These are phyloP conservation scores for Brachionus paranguensis DNA, from an alignment of 1,140 invertebrate species.

Conservation along the genomic window DNA sequence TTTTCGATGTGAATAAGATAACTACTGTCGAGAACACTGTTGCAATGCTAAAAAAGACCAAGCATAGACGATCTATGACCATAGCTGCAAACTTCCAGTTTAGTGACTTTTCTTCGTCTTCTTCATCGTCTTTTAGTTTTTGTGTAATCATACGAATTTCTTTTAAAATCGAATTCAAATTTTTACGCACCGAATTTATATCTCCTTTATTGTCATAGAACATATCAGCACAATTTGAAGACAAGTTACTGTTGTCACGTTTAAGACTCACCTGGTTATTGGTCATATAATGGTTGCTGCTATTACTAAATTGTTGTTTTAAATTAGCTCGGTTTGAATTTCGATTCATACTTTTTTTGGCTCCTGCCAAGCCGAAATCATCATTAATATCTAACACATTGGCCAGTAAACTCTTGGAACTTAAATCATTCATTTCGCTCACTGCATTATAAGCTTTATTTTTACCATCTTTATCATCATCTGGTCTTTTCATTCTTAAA, in stretches of 20 bases:
- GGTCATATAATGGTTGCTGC: background rate
- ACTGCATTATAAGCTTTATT: background rate
- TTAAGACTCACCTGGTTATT: constrained; percentile 13
- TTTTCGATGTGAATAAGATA: constrained; percentile 79
- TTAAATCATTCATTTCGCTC: background rate
- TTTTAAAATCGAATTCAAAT: constrained; percentile 85
- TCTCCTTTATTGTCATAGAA: constrained; percentile 22
- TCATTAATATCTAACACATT: constrained; percentile 37
- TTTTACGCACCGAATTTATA: constrained; percentile 44
- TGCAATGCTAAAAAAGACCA: constrained; percentile 95
- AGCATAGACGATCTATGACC: constrained; percentile 97
- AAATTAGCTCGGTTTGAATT: background rate
- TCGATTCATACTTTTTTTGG: background rate
- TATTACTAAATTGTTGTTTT: background rate
- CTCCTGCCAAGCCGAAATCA: background rate
- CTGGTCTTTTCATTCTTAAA: constrained; percentile 34
- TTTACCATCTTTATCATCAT: background rate
- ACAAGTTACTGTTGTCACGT: constrained; percentile 32
- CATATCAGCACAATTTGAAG: constrained; percentile 13
- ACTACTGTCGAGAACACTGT: constrained; percentile 71
- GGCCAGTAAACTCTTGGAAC: constrained; percentile 28
- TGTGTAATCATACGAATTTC: constrained; percentile 82
- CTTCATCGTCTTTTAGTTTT: constrained; percentile 55
- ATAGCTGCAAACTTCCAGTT: constrained; percentile 99
- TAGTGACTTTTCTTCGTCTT: constrained; percentile 52